Percentiles rank a stretch among this genome's conserved stretches.
phyloP scores from a whole-genome alignment of 2,888 invertebrate genomes.

The Leucophenga maculata region DNA sequence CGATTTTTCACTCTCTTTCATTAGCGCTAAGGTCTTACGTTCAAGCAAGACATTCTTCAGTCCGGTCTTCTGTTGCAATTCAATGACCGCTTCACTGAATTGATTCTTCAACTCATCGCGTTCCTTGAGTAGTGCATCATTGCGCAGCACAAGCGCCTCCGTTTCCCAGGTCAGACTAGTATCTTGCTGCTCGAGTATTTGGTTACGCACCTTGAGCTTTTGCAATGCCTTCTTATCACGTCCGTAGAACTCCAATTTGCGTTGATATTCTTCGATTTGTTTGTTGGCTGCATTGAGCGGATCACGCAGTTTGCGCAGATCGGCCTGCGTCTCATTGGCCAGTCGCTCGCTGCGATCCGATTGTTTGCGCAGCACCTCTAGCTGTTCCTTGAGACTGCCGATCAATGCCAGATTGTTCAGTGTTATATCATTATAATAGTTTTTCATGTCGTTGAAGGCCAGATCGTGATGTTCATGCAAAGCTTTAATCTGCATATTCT shows the following conservation, averaged over 20 bases:
- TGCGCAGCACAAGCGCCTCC: conserved; percentile 82
- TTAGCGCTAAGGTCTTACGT: conserved; percentile 79
- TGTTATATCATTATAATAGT: conserved; percentile 95
- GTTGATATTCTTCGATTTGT: conserved; percentile 81
- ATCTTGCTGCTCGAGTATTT: conserved; percentile 73
- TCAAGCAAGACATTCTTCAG: conserved; percentile 85
- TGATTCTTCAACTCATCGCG: conserved; percentile 84
- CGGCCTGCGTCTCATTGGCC: conserved; percentile 74
- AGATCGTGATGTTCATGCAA: conserved; percentile 87
- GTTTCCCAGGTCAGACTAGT: conserved; percentile 78
- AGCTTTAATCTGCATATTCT: conserved; percentile 88
- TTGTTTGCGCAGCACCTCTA: conserved; percentile 83
- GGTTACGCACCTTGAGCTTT: conserved; percentile 67
- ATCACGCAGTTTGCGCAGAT: conserved; percentile 82
- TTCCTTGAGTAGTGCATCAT: conserved; percentile 83
- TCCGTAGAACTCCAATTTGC: conserved; percentile 87
- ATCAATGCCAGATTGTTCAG: conserved; percentile 93
- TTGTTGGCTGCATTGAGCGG: conserved; percentile 82
- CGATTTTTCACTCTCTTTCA: conserved; percentile 79
- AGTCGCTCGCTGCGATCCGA: conserved; percentile 85
- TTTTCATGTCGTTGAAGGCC: conserved; percentile 91
- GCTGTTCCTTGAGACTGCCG: conserved; percentile 89
- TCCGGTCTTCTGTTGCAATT: conserved; percentile 89
- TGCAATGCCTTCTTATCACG: conserved; percentile 85
- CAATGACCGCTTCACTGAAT: conserved; percentile 87